Evolutionary conservation across 2,797 vertebrate species (phyloP), one percentile per base, ranked within the genome.

Genomic region (Manis javanica): DNA sequence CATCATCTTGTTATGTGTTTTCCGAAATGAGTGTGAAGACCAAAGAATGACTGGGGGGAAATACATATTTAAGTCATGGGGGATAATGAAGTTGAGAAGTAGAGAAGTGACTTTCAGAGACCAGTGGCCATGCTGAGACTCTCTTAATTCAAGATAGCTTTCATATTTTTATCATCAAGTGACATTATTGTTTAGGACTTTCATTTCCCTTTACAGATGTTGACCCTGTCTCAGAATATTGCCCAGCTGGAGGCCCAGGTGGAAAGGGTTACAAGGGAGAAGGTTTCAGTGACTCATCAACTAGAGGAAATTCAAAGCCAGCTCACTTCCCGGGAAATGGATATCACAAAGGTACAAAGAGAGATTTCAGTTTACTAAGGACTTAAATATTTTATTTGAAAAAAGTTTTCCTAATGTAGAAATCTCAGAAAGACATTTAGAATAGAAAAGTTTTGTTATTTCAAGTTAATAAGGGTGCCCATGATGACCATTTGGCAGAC

Each of bases 241-340:
- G 99, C 99, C 10, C 97, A 98, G 69, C 91, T 99, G 82, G 99
- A 99, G 93, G 98, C 98, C 72, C 98, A 99, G 91, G 42, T 99
- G n/a, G 99, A 99, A 96, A 98, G 98, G 97, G 95, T 98, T 77
- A 98, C 98, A 72, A 98, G 99, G 96, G 99, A 99, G 84, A 99
- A 98, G 97, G 98, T 93, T 91, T 99, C 99, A 18, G 97, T 99
- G 95, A 95, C 98, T 96, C 98, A 87, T 87, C 99, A 99, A 95
- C 98, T 99, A 68, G 99, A 99, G 75, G 99, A 99, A 93, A 95
- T 98, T 66, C 98, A 99, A 72, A 97, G 94, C 77, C 99, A 99
- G 95, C 98, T 99, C 75, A 94, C 98, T 37, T 98, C 94, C 96
- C 98, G 97, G 95, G 99, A 99, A 96, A 98, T 97, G 88, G 99